Evolutionary conservation across 2,113 vertebrate genomes (phyloP), one percentile per base, ranked within the genome.

Genomic region (Pandion haliaetus): DNA sequence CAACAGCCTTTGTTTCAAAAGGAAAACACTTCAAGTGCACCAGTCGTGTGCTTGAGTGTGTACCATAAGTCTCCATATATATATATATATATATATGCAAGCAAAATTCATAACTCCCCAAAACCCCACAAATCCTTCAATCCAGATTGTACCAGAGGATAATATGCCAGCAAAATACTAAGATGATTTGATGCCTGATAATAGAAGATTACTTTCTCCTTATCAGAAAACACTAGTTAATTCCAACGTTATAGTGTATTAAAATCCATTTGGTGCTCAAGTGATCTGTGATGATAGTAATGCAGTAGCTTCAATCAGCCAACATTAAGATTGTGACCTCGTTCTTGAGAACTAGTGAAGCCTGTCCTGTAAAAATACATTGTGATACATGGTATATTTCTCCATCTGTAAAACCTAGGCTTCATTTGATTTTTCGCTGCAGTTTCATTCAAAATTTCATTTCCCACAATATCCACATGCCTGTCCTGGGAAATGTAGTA

Each of bases 371-470:
- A 82, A 95, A 96, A 87, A 73, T 66, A 42, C 70, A 62, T 77
- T 91, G 58, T 95, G 62, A 95, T 90, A 52, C 88, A 91, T 47
- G 15, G 38, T 83, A 7, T 59, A 29, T 89, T 91, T 86, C 69
- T 91, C 52, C 80, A 15, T 66, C 73, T 87, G 36, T 72, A 90
- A 94, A 86, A 69, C 29, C n/a, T 74, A 25, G 58, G 23, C 50
- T 87, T 95, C 77, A 69, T 95, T 72, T 96, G 42, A 79, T 79
- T 89, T 86, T 93, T 85, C 57, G 16, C 36, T 69, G 54, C 84
- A 82, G 71, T 88, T 96, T 93, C 61, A 72, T 90, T 94, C 78
- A 87, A 91, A 89, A 90, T 90, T 90, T 93, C 29, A 65, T 85
- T 87, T 36, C 82, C 49, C 24, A 61, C 61, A 71, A 38, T 77